Conservation (phyloP, 2,888 invertebrate species). For the Bursaphelenchus okinawaensis region DNA sequence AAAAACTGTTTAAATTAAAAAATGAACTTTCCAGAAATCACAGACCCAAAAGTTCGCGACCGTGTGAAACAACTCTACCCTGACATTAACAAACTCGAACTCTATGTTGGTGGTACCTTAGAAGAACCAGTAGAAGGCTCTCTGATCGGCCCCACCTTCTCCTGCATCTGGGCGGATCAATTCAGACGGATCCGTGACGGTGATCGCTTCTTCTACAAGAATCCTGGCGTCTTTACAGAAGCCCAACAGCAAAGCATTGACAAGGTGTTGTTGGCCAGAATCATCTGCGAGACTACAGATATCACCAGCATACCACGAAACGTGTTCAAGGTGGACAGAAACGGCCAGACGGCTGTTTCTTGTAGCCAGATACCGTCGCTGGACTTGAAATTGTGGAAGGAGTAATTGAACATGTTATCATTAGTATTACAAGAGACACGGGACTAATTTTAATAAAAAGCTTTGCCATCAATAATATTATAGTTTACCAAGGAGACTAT, state of each 20-base stretch:
- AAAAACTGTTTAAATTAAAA: too few species aligned
- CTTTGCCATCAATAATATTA: too few species aligned
- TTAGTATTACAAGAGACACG: too few species aligned
- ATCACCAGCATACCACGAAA: slow-evolving; percentile 15
- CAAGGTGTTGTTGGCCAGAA: slow-evolving; percentile 21
- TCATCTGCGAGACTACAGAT: slow-evolving; percentile 35
- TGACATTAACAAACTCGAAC: slow-evolving; percentile 56
- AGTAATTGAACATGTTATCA: too few species aligned
- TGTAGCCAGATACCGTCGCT: slow-evolving; percentile 42
- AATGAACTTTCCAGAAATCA: slow-evolving; percentile 47
- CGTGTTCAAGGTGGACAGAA: slow-evolving; percentile 32
- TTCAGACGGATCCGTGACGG: slow-evolving; percentile 61
- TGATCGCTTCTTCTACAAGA: slow-evolving; percentile 57
- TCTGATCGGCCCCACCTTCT: slow-evolving; percentile 61
- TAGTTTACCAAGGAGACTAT: too few species aligned
- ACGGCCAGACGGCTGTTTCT: slow-evolving; percentile 34
- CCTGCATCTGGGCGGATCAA: slow-evolving; percentile 61
- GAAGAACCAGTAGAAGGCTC: slow-evolving; percentile 60
- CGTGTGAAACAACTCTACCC: slow-evolving; percentile 43
- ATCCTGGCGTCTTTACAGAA: slow-evolving; percentile 40
- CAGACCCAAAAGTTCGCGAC: slow-evolving; percentile 40
- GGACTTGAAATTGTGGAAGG: slow-evolving; percentile 45
- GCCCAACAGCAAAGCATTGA: slow-evolving; percentile 34
- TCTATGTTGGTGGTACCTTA: slow-evolving; percentile 62
- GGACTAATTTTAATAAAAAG: too few species aligned